Evolutionary conservation across 2,797 vertebrate species (phyloP), one percentile per base, ranked within the genome.

Genomic region (Eulemur coronatus): DNA sequence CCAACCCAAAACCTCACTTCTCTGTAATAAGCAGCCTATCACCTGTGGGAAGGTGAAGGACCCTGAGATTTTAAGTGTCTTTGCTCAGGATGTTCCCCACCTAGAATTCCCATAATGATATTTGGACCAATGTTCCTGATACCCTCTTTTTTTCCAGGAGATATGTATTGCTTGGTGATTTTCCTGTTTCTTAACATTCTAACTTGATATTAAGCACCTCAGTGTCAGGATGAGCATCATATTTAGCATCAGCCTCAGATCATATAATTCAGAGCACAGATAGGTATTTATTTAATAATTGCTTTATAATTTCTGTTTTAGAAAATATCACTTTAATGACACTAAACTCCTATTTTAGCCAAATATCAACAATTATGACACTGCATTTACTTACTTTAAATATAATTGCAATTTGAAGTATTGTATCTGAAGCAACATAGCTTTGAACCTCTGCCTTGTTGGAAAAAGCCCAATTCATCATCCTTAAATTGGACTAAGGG

Each of bases 381-480:
- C 20, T 72, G 65, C 33, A 93, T 93, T 96, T 78, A 59, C 13
- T 89, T 80, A 46, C 22, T 95, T 87, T 88, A 91, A 91, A 89
- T 70, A 35, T 73, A 89, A 96, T 86, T 61, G 5, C 26, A 96
- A 84, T 95, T 80, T 86, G 10, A 20, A 92, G 2, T 50, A 13
- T 57, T 89, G n/a, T 67, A 65, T 73, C n/a, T 92, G 43, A 94
- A 95, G 50, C 41, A 89, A 81, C 15, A 65, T 6, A 46, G 41
- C 26, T 94, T 91, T 82, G 80, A 72, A 76, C 38, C 7, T 86
- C 48, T 92, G 57, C 46, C 85, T 89, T 75, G 22, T 75, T 91
- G 33, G 52, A 73, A 91, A 92, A 95, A 87, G 17, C 6, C 84
- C 89, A 96, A 97, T 95, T 97, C 43, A 92, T 97, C 86, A 96